Evolutionary conservation across 2,888 invertebrate species (phyloP), one percentile per base, ranked within the genome.

Genomic region (Pharmacophagus antenor): DNA sequence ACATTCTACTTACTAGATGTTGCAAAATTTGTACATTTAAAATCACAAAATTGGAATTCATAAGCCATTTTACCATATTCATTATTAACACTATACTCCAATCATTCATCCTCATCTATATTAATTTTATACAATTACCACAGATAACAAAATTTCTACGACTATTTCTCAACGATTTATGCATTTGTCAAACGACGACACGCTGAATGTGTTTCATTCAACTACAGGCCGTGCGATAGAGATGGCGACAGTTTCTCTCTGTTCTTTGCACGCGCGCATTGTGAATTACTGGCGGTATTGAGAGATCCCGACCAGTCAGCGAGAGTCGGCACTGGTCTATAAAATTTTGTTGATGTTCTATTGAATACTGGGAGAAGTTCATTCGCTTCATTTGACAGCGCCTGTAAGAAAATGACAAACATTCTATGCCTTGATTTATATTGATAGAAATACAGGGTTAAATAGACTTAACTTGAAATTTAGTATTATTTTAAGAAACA

Each of bases 341-440:
- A 99, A 84, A 97, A 97, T 80, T 95, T 95, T 7, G 95, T 95
- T 10, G 98, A 97, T 0, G 98, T 98, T 73, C 97, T 97, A 88
- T 99, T 99, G 92, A 98, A 99, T 65, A 99, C 96, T 0, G 99
- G 99, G 57, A 99, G 91, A 49, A 98, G 91, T 79, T 99, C 99
- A 88, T 97, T 98, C 1, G 99, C 99, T 89, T 99, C 99, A 84
- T 97, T 96, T 2, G 98, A 95, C 60, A 98, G 88, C 0, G 98
- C 98, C 98, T 98, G 84, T 2, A 37, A n/a, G 37, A 37, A 37
- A n/a, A 37, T n/a, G 2, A 4, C 37, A 37, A 37, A n/a, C n/a
- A n/a, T n/a, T n/a, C n/a, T 15, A 37, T n/a, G 6, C 3, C 2
- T 15, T n/a, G 5, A n/a, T 37, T 31, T n/a, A n/a, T 37, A n/a